phyloP scores from a whole-genome alignment of 2,113 vertebrate species.

The Edolisoma coerulescens region DNA sequence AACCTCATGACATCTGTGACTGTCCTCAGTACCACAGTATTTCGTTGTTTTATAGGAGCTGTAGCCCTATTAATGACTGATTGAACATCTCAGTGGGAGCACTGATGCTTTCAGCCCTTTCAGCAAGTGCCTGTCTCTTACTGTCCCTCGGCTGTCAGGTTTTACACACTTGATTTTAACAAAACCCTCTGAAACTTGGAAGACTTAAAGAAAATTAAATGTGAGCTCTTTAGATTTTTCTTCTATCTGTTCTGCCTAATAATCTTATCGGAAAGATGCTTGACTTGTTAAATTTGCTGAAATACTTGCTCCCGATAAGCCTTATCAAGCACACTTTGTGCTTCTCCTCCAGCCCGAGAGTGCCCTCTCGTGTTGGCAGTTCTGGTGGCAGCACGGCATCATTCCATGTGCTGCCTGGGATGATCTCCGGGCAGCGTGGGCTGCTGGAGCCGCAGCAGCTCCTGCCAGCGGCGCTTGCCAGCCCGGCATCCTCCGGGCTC shows the following conservation, averaged over 20 bases:
- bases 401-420: fast-evolving
- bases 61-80: not conserved
- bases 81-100: not conserved
- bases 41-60: not conserved
- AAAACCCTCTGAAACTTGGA: not conserved
- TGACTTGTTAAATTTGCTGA: not conserved
- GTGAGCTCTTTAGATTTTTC: not conserved
- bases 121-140: not conserved
- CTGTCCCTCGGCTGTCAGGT: not conserved
- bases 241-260: not conserved
- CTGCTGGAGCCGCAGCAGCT: not conserved
- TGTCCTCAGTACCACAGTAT: not conserved
- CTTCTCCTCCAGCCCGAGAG: not conserved
- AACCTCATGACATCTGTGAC: not conserved
- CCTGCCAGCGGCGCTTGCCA: not conserved
- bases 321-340: not conserved
- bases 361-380: not conserved
- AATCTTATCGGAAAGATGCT: not conserved
- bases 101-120: not conserved
- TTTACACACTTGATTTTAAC: not conserved
- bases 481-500: not conserved
- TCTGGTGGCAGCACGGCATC: fast-evolving
- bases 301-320: not conserved
- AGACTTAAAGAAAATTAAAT: not conserved
- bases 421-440: fast-evolving